Evolutionary conservation across 2,113 vertebrate genomes (phyloP), one percentile per base, ranked within the genome.

Genomic region (Nerophis lumbriciformis): DNA sequence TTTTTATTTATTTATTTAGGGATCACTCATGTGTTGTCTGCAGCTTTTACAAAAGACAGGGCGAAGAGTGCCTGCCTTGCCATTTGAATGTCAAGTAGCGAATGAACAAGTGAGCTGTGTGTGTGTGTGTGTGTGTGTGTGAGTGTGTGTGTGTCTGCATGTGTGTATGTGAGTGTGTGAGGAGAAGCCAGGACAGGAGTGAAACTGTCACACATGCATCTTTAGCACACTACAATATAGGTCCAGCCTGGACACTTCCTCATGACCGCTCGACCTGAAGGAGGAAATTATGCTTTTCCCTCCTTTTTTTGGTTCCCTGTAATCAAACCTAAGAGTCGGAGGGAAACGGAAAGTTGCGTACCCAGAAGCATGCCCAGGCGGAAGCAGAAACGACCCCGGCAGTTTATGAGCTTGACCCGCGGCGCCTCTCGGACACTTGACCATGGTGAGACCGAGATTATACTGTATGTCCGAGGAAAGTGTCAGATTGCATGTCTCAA

Each of bases 41-140:
- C 28, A 64, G 42, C 42, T 62, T 50, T 79, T 75, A 71, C 68
- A 65, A 61, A 78, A 74, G 60, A 66, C 65, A 75, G 73, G 65
- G 83, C 81, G 83, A 77, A 67, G 82, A 78, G 82, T 80, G 28
- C 85, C 88, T 81, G 82, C 78, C 79, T 87, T 83, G 70, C 87
- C 79, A 86, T 90, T 89, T 88, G 89, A 90, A 91, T 91, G 88
- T 83, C 87, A 91, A 91, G 83, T 85, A 85, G 85, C 65, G 62
- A 79, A 77, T 85, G 89, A 88, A 88, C 87, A 90, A 88, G 84
- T 82, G 68, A 81, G 78, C 75, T 79, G 85, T 86, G 88, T 84
- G 77, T 77, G 80, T 79, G 71, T 79, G 72, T 66, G 54, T 79
- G 77, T 73, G 78, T 77, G 74, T 72, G 62, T 72, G 60, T 57